Conservation (phyloP, 1,140 invertebrate species). For the Caenorhabditis briggsae region DNA sequence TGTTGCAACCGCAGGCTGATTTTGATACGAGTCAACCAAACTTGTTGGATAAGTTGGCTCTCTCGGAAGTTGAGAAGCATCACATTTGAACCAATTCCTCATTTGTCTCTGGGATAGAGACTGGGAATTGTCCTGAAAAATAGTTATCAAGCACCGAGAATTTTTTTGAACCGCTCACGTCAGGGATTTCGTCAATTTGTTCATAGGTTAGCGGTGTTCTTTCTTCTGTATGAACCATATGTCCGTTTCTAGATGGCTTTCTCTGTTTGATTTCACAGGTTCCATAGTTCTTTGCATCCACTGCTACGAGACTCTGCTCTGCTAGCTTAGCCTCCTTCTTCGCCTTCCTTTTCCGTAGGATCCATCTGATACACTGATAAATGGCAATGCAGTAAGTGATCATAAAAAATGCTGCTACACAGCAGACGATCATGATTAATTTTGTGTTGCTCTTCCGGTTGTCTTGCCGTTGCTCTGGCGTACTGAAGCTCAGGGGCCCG, state of each 20-base stretch:
- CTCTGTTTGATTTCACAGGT: conserved; percentile 25
- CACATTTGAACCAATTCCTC: conserved; percentile 73
- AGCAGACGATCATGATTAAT: conserved; percentile 38
- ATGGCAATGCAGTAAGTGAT: conserved; percentile 60
- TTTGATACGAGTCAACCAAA: background rate
- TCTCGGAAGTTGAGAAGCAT: conserved; percentile 71
- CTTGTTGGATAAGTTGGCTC: conserved; percentile 63
- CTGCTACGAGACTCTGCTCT: background rate
- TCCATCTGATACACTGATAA: conserved; percentile 54
- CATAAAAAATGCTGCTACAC: conserved; percentile 57
- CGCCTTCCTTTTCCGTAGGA: background rate
- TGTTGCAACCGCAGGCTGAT: background rate
- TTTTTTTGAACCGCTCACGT: background rate
- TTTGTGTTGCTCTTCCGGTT: conserved; percentile 55
- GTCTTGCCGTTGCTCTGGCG: conserved; percentile 4
- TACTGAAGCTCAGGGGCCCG: conserved; percentile 7
- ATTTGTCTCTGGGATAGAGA: conserved; percentile 59
- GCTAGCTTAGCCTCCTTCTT: conserved; percentile 30
- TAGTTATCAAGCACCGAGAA: background rate
- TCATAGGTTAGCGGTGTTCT: conserved; percentile 32
- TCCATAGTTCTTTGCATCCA: conserved; percentile 51
- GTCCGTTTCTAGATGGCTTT: conserved; percentile 58
- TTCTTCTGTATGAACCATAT: conserved; percentile 18
- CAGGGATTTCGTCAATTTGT: conserved; percentile 44
- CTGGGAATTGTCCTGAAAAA: conserved; percentile 49